Evolutionary conservation across 2,888 invertebrate genomes (phyloP), one percentile per base, ranked within the genome.

Genomic region (Galerucella pusilla): DNA sequence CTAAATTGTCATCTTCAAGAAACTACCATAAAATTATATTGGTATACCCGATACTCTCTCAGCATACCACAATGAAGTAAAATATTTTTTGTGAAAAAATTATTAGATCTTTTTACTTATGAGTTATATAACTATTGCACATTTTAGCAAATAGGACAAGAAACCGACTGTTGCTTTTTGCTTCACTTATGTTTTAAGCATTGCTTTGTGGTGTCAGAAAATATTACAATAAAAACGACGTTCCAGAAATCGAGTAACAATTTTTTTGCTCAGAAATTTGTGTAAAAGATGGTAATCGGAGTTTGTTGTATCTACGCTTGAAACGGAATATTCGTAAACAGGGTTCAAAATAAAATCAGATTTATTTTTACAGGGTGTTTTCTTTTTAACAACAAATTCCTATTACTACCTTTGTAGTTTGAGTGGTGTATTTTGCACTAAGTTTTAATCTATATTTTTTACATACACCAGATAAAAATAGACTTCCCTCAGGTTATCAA

Each of bases 401-500:
- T 28, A 65, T 65, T 46, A 20, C 46, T 35, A 60, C 49, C 49
- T 14, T 10, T 69, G 10, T 35, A 57, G 35, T 64, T 63, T 60
- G 9, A 63, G 28, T 71, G 64, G 54, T 71, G 52, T 71, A 54
- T 71, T 54, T 64, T 54, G 35, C 35, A 35, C 52, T 54, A 16
- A 52, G 49, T 68, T 63, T 59, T 73, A 12, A 68, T 65, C 46
- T 67, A 65, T 60, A 60, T 68, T 35, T 71, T 75, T 75, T 67
- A 12, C 16, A 57, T 10, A 70, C 75, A 61, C 74, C 74, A 71
- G 71, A 49, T 73, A 57, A 65, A 67, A 77, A 74, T 75, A 75
- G 73, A 78, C 76, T 77, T 74, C 69, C 80, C 78, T 80, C 80
- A 80, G 80, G 80, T 78, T 75, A 66, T 71, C 46, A 75, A 76